Base-by-base conservation (phyloP, 2,113 vertebrate genomes). In the Calonectris borealis region DNA sequence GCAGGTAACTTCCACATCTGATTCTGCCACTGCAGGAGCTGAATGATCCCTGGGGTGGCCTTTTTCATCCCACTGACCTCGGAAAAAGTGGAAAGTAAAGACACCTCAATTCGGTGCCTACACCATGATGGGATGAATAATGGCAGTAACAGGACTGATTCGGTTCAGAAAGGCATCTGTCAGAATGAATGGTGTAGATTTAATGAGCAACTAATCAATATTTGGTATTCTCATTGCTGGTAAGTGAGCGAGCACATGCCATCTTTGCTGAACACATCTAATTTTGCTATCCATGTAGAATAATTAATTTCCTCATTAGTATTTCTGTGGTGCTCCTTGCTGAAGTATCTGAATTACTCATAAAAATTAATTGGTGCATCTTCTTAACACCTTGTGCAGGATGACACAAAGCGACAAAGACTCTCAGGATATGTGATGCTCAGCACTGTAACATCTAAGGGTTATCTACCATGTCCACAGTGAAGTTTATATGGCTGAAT, bases 171-270 rank as follows among this genome's bases (percentile, higher is more conserved):
- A 90, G 25, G 61, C 82, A 91, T 93, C 87, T 95, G 84, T 91
- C 87, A 96, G 80, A 87, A 87, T 54, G 93, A 89, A 79, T 69
- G 73, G 73, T 94, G 73, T 44, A 89, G 70, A 65, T 93, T 95
- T 96, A 96, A 96, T 93, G 95, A 96, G 82, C 73, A 95, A 72
- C 70, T 94, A 95, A 94, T 96, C 93, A 95, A 96, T 96, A 95
- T 95, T 95, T 94, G 91, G 86, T 95, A 87, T 94, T 95, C 65
- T 95, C 44, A 79, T 58, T 95, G 81, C 77, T 95, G 44, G 77
- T 91, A 83, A 94, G 88, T 64, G 73, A 89, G 69, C 0, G 2
- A 94, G 65, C 24, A 52, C 75, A 49, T 92, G 84, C 77, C 91
- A 93, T 90, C 94, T 96, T 94, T 96, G 34, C 84, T 94, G 81